Conservation (phyloP, 2,888 invertebrate genomes). For the Amaurobius ferox region DNA sequence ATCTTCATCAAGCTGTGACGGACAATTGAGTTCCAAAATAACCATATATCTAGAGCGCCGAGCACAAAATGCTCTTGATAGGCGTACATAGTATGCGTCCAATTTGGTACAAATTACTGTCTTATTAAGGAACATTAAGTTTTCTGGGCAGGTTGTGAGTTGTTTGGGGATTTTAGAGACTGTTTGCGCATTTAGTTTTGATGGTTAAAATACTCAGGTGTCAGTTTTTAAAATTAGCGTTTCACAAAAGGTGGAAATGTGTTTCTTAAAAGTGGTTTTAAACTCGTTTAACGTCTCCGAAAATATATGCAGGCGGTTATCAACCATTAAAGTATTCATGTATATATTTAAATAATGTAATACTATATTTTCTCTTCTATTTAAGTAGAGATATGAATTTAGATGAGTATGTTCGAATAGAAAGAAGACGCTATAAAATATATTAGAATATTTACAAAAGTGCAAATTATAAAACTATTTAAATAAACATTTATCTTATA, state of each 20-base stretch:
- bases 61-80: background rate
- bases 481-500: too few relatives aligned
- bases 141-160: background rate
- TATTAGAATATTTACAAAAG: too few relatives aligned
- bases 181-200: background rate
- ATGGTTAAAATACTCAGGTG: background rate
- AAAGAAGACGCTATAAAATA: too few relatives aligned
- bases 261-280: background rate
- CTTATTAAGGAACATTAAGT: background rate
- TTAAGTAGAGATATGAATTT: too few relatives aligned
- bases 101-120: constrained; percentile 8
- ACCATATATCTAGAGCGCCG: background rate
- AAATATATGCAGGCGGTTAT: too few relatives aligned
- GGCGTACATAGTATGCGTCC: background rate
- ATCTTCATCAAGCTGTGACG: background rate
- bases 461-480: too few relatives aligned
- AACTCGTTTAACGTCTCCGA: background rate
- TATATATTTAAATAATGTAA: too few relatives aligned
- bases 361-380: too few relatives aligned
- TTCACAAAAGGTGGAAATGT: background rate
- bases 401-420: too few relatives aligned
- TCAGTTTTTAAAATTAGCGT: constrained; percentile 9
- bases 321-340: too few relatives aligned
- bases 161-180: too few relatives aligned
- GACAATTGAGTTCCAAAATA: constrained; percentile 11